Base-by-base conservation (phyloP, 2,797 vertebrate genomes). In the Peromyscus aztecus region DNA sequence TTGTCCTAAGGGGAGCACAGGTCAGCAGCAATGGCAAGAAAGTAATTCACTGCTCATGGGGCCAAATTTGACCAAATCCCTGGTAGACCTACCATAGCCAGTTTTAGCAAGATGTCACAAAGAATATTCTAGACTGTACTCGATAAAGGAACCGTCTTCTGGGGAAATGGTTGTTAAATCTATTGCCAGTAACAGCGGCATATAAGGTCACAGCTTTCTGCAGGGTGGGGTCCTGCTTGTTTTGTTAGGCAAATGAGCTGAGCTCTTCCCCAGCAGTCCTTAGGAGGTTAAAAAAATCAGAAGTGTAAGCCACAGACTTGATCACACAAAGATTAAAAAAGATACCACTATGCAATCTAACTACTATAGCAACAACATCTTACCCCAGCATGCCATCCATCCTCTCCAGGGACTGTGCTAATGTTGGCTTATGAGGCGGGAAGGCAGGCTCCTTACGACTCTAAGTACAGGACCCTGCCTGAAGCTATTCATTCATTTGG, bases 61-160 rank as follows among this genome's bases (percentile, higher is more conserved):
- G 19, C 84, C 81, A 23, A 8, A 65, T 31, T 37, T 85, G n/a
- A 19, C 37, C 76, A 75, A 24, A 34, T 12, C 71, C 37, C 75
- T 37, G 12, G 23, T 21, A 80, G 83, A 40, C 27, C 21, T 13
- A 46, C 37, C 71, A 49, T 0, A 5, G 31, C 76, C 78, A 83
- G 31, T 73, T 87, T 43, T 34, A 93, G 80, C 86, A 77, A 92
- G 52, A 84, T 84, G 75, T 71, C 86, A 91, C 82, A 84, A 84
- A 92, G 31, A 12, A 55, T 16, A 59, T 65, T 59, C 61, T 75
- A 95, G 73, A 93, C 55, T 16, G 57, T 9, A 19, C 61, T 1
- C 71, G 93, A 73, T 13, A 77, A 55, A 71, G n/a, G 55, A 75
- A 77, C 89, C 17, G 3, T 93, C 63, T 82, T 73, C 52, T 29